Base-by-base conservation (phyloP, 64 coral and sea anemone genomes). In the Pachyseris speciosa region DNA sequence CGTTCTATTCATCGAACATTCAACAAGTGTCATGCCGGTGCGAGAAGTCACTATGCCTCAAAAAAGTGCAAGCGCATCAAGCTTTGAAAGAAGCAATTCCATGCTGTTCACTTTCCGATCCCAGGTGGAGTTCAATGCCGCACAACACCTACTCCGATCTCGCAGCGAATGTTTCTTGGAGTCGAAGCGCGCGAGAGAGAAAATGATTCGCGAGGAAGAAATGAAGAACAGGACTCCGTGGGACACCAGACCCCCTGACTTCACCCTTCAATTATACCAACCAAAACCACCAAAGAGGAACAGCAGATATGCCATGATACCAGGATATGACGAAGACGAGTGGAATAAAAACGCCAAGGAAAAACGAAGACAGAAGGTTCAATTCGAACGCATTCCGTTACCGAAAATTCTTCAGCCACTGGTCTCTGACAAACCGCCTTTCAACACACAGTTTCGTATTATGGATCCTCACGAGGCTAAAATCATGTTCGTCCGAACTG, bases 131-230 rank as follows among this genome's bases (percentile, higher is more conserved):
- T 97, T 86, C n/a, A 91, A 86, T 72, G 95, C 91, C 9, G 34
- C 86, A n/a, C 37, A 92, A 52, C 76, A 86, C 32, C 83, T 97
- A 19, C 45, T 93, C 31, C 91, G 91, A 74, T 97, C 95, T 8
- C 90, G 95, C 17, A 97, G 95, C 45, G 95, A 97, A 36, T 90
- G 86, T 47, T 97, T 90, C 61, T 71, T 97, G 41, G 61, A 97
- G 16, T 85, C 95, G 25, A 93, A 97, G 80, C 76, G 91, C 49
- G 69, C 22, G 11, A 86, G 67, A 37, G 86, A 97, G 61, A 85
- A 69, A 83, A 22, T 29, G 22, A 47, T 26, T 2, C 51, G 29
- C 2, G 67, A 80, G 60, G 53, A 93, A 72, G 67, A 33, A 19
- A 33, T 74, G 37, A 72, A 39, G n/a, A 91, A 90, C 15, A 67